Evolutionary conservation across 2,113 vertebrate species (phyloP), one percentile per base, ranked within the genome.

Genomic region (Heliornis fulica): DNA sequence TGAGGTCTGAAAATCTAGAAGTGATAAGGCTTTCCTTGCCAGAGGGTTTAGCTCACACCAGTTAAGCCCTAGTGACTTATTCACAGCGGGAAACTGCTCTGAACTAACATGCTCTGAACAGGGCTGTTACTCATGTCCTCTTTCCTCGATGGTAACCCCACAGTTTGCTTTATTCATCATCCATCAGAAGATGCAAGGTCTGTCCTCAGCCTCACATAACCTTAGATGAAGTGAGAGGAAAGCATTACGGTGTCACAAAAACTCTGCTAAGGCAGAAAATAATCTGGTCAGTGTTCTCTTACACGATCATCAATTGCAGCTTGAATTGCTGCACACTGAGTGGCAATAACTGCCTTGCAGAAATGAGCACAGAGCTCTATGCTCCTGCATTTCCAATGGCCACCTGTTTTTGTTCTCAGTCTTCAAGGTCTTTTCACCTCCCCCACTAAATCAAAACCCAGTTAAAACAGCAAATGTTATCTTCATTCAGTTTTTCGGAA

Each of bases 371-470:
- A 77, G 50, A 51, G 28, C 32, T 83, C 31, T 71, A 25, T 53
- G 25, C 36, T 59, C 43, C 61, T 56, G 51, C 29, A 46, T 48
- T 74, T 79, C 71, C 66, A 74, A 20, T 10, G 25, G 46, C 31
- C 17, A 64, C 21, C 43, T 75, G 56, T 40, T 83, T 79, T 71
- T 0, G 0, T 20, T 64, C 70, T 57, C 2, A 0, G 28, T 78
- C n/a, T 83, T 89, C 76, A 40, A 54, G 71, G 65, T 45, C 54
- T 65, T 75, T 70, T 40, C 25, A 60, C 7, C 45, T 90, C 16
- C 9, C 13, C 15, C 38, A 41, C 25, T 79, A 75, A 64, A 78
- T 54, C 28, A 85, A 78, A 78, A 64, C 34, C 40, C 45, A 75
- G 34, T 79, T 79, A 75, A 9, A 63, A 45, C 66, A 92, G 50